Evolutionary conservation across 2,797 vertebrate genomes (phyloP), one percentile per base, ranked within the genome.

Genomic region (Tamandua tetradactyla): DNA sequence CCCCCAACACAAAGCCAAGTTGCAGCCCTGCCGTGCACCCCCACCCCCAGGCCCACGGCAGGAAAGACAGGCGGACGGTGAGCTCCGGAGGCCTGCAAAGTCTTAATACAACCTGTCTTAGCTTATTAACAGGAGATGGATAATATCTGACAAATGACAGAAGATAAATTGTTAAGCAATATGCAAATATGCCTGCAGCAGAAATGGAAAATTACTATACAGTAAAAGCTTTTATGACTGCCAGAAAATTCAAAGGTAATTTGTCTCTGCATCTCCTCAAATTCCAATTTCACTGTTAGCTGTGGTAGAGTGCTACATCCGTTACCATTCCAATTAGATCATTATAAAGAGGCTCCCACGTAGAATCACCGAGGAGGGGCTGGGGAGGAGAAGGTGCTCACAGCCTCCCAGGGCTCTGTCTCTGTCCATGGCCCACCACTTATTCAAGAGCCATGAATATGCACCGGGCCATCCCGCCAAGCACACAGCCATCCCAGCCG

Each of bases 231-330:
- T 98, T 97, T 95, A 97, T 95, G 97, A 97, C 95, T 94, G 96
- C 91, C 93, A 98, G 97, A 98, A 98, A 98, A 97, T 97, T 98
- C 97, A 98, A 95, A 98, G 97, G 95, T 97, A 97, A 98, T 98
- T 98, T 98, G 97, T 86, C 95, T 97, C 94, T 94, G 92, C 23
- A 0, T 97, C 97, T 97, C 95, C 94, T 97, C 97, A 97, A 97
- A 97, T 96, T 95, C 97, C 93, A 94, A 37, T 87, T 90, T 97
- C 66, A 37, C 94, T 62, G 91, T 96, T 97, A 97, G 94, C 79
- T 2, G 83, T 79, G 96, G 96, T 97, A 95, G 64, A 49, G 90
- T 64, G 92, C 93, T 97, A 88, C 40, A 55, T 97, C 96, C 96
- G 92, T 97, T 97, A 96, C 78, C 47, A 61, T 96, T 94, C 97